These are phyloP conservation scores for Chaenogobius annularis DNA, from an alignment of 2,113 vertebrate genomes.

Conservation along the genomic window DNA sequence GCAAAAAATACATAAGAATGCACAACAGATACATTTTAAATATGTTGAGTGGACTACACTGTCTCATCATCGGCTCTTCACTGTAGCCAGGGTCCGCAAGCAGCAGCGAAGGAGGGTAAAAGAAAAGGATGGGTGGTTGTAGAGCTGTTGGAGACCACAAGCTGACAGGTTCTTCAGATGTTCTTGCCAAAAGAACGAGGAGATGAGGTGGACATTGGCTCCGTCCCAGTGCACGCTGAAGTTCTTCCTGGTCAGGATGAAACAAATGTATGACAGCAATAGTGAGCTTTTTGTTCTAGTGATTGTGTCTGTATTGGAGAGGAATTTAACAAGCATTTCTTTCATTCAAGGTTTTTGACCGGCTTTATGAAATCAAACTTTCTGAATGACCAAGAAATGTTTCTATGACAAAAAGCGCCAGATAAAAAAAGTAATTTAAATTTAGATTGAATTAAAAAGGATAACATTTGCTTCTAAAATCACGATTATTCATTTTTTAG, in stretches of 20 bases:
- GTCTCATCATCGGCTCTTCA: slow-evolving; percentile 49
- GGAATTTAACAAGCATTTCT: not conserved
- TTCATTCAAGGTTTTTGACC: no score
- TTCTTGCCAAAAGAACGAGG: slow-evolving; percentile 84
- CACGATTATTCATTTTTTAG: no score
- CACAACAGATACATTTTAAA: no score
- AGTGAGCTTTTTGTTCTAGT: no score
- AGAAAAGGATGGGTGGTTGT: slow-evolving; percentile 42
- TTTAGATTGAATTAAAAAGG: no score
- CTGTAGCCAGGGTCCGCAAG: slow-evolving; percentile 64
- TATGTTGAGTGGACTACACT: slow-evolving; percentile 8
- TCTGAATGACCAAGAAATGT: no score
- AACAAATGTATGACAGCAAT: not conserved
- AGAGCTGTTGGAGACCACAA: slow-evolving; percentile 70
- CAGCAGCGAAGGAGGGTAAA: slow-evolving; percentile 26
- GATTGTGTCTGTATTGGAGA: not conserved
- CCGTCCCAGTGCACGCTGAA: slow-evolving; percentile 11
- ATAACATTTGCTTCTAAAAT: no score
- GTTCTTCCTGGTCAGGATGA: slow-evolving; percentile 41
- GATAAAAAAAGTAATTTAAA: no score
- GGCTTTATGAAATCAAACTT: no score
- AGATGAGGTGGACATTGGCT: slow-evolving; percentile 52
- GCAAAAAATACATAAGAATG: no score
- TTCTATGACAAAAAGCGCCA: no score
- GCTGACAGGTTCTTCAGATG: slow-evolving; percentile 87